Percentiles rank a stretch among this genome's conserved stretches.
These are phyloP conservation scores for Furnarius figulus DNA, from an alignment of 2,113 vertebrate genomes.

Conservation along the genomic window DNA sequence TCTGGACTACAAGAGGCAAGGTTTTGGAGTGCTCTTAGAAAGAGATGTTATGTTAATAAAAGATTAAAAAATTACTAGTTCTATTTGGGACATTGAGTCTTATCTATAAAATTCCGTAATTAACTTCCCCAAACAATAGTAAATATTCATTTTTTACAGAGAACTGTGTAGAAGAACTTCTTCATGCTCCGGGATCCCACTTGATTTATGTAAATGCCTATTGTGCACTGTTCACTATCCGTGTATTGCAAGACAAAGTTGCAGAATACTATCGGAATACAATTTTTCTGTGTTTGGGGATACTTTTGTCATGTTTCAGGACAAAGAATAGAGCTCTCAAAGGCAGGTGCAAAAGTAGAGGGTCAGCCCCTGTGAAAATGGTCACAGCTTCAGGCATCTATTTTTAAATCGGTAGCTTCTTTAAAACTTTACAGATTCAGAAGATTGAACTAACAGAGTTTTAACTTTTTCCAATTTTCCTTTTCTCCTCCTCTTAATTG, in stretches of 20 bases:
- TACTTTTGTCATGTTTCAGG: background rate
- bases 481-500: background rate
- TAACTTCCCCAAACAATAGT: background rate
- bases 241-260: background rate
- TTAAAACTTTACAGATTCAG: background rate
- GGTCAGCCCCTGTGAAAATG: background rate
- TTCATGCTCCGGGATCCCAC: background rate
- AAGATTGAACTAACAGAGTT: background rate
- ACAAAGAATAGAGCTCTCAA: background rate
- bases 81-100: background rate
- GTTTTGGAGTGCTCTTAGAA: constrained; percentile 31
- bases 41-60: constrained; percentile 35
- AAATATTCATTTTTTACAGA: background rate
- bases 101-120: constrained; percentile 4
- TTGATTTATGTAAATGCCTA: background rate
- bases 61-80: constrained; percentile 8
- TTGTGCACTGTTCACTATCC: background rate
- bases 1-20: constrained; percentile 4
- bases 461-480: background rate
- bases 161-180: background rate
- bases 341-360: background rate
- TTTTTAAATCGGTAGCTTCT: background rate
- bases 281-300: background rate
- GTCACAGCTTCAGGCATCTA: background rate
- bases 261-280: background rate